Evolutionary conservation across 2,888 invertebrate genomes (phyloP).

Genomic region (Pyrrhosoma nymphula): DNA sequence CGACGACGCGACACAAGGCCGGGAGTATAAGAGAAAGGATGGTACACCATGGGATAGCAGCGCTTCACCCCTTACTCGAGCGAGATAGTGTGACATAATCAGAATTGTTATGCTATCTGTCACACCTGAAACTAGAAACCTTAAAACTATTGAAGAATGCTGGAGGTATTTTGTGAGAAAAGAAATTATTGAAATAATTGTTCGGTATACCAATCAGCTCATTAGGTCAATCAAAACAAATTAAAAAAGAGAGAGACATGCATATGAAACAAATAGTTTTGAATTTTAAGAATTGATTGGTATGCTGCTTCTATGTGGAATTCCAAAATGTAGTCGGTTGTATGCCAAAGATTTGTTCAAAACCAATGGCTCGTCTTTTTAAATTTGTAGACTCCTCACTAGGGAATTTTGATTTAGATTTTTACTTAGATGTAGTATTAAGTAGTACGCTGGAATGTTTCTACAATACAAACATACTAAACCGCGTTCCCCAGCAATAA

Average conservation of each 20-base stretch:
- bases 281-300: background rate
- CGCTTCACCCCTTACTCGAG: too few species aligned
- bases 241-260: background rate
- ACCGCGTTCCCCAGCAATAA: too few species aligned
- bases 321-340: background rate
- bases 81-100: too few species aligned
- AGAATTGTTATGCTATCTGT: too few species aligned
- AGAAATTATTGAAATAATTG: background rate
- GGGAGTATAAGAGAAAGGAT: too few species aligned
- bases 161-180: background rate
- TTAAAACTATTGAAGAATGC: too few species aligned
- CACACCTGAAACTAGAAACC: too few species aligned
- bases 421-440: background rate
- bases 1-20: too few species aligned
- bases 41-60: too few species aligned
- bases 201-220: background rate
- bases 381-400: background rate
- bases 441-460: too few species aligned
- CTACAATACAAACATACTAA: too few species aligned
- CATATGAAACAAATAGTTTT: background rate
- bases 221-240: background rate
- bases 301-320: background rate
- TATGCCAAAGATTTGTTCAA: background rate
- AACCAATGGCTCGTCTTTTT: background rate
- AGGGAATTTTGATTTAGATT: background rate